Percentiles rank a stretch among this genome's conserved stretches.
These are phyloP conservation scores for Accipiter cooperii DNA, from an alignment of 2,113 vertebrate genomes.

Conservation along the genomic window DNA sequence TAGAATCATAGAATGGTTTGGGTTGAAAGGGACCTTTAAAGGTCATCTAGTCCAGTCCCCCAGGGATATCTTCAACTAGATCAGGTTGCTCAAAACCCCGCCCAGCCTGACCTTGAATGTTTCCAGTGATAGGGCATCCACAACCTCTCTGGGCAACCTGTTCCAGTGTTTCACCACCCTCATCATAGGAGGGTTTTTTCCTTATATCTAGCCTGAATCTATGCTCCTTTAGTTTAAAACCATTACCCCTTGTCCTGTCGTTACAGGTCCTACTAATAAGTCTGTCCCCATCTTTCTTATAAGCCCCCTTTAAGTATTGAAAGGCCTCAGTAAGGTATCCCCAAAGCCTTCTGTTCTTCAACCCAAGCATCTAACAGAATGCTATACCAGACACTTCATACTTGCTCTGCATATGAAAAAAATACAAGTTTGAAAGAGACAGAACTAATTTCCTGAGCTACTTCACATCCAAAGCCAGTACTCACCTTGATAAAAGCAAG, in stretches of 20 bases:
- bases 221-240: neutral
- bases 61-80: neutral
- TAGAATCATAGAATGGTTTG: neutral
- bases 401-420: neutral
- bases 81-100: neutral
- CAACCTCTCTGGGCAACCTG: neutral
- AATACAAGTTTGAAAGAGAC: neutral
- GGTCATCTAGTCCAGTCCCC: neutral
- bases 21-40: neutral
- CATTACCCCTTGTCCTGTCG: neutral
- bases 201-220: neutral
- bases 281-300: neutral
- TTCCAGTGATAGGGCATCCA: neutral
- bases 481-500: neutral
- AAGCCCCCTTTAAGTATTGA: neutral
- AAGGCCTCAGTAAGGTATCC: neutral
- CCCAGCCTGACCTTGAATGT: neutral
- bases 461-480: neutral
- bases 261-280: neutral
- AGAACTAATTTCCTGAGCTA: neutral
- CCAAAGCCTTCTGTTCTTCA: neutral
- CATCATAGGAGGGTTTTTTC: rapidly evolving
- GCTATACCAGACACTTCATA: neutral
- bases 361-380: neutral
- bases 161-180: neutral